Evolutionary conservation across 2,113 vertebrate species (phyloP).

Genomic region (Romanogobio albipinnatus): DNA sequence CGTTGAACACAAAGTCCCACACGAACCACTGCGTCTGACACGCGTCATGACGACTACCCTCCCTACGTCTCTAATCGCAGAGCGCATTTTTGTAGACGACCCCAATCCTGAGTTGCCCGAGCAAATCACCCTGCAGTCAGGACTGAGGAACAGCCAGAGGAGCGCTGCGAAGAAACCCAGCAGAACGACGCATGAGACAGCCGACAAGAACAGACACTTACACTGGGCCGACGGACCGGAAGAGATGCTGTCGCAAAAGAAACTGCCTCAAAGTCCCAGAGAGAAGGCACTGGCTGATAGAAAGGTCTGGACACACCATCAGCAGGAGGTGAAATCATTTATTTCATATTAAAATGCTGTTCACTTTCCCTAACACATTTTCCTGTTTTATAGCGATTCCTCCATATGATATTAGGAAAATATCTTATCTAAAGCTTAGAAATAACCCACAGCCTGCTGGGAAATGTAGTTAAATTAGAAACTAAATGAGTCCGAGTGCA

Average conservation of each 20-base stretch:
- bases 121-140: constrained; percentile 59
- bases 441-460: background rate
- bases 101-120: constrained; percentile 70
- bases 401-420: no score
- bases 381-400: background rate
- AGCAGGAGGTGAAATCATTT: background rate
- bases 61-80: constrained; percentile 72
- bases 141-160: constrained; percentile 24
- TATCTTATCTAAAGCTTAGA: no score
- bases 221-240: background rate
- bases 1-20: constrained; percentile 59
- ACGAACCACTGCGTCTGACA: constrained; percentile 73
- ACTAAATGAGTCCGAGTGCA: background rate
- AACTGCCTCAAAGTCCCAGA: constrained; percentile 18
- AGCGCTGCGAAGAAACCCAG: background rate
- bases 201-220: background rate
- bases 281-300: constrained; percentile 11
- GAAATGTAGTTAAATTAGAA: background rate
- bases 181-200: background rate
- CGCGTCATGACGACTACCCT: constrained; percentile 74
- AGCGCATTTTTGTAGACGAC: constrained; percentile 76
- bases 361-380: background rate
- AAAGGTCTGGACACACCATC: constrained; percentile 16
- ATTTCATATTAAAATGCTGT: background rate
- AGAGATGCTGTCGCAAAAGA: background rate